Evolutionary conservation across 2,797 vertebrate species (phyloP).

Genomic region (Lepilemur septentrionalis): DNA sequence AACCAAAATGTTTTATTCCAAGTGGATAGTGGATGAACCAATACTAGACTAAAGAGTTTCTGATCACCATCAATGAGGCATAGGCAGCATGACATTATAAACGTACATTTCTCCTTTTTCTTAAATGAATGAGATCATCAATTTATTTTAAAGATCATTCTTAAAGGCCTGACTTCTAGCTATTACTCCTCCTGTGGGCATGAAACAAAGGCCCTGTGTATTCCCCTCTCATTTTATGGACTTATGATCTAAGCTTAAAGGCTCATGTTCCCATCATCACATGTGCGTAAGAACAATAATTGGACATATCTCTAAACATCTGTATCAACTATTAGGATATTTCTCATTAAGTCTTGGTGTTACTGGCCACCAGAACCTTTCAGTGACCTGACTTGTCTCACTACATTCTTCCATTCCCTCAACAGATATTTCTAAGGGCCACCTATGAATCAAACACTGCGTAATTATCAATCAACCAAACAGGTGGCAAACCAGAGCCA

Average conservation of each 20-base stretch:
- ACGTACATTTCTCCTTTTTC: background rate
- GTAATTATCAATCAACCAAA: background rate
- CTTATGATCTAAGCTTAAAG: background rate
- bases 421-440: background rate
- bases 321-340: background rate
- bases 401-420: background rate
- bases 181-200: background rate
- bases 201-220: background rate
- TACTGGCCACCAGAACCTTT: background rate
- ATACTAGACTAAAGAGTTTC: background rate
- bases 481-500: background rate
- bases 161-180: background rate
- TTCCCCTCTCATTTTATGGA: background rate
- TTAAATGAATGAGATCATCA: slow-evolving; percentile 14
- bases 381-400: background rate
- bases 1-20: background rate
- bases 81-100: background rate
- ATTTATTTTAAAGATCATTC: background rate
- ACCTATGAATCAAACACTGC: background rate
- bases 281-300: background rate
- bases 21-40: background rate
- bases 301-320: background rate
- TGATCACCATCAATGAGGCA: background rate
- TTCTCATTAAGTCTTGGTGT: slow-evolving; percentile 20
- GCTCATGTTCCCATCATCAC: background rate